phyloP scores from a whole-genome alignment of 2,797 vertebrate species.

The Coregonus ussuriensis region DNA sequence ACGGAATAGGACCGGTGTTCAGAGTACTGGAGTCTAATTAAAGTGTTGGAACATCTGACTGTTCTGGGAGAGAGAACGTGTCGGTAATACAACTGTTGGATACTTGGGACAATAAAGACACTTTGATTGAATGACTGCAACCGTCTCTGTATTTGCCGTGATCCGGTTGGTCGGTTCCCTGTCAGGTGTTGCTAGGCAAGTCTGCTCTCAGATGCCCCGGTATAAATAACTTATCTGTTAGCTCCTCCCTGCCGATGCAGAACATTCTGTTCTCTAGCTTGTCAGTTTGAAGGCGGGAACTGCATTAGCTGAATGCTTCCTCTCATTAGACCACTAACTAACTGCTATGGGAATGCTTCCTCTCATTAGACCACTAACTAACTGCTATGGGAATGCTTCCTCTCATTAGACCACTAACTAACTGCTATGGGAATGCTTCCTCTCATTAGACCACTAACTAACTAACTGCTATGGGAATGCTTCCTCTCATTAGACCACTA shows the following conservation, averaged over 20 bases:
- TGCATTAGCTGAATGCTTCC: no score
- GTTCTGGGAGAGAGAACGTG: background rate
- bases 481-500: no score
- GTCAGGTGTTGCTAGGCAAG: conserved; percentile 91
- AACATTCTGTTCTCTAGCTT: conserved; percentile 75
- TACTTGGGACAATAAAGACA: background rate
- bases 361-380: no score
- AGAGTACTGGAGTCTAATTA: background rate
- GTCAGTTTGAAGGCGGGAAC: conserved; percentile 33
- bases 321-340: no score
- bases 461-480: no score
- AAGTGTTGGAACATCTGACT: background rate
- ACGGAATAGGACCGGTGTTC: background rate
- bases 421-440: no score
- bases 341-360: no score
- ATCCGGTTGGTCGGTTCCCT: conserved; percentile 51
- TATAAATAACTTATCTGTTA: conserved; percentile 90
- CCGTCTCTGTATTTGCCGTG: conserved; percentile 34
- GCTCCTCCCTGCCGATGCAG: conserved; percentile 67
- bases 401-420: no score
- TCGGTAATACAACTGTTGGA: background rate
- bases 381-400: no score
- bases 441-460: no score
- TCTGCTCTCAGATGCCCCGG: conserved; percentile 74
- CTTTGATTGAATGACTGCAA: background rate